These are phyloP conservation scores for Euplagia quadripunctaria DNA, from an alignment of 2,888 invertebrate species.

Conservation along the genomic window DNA sequence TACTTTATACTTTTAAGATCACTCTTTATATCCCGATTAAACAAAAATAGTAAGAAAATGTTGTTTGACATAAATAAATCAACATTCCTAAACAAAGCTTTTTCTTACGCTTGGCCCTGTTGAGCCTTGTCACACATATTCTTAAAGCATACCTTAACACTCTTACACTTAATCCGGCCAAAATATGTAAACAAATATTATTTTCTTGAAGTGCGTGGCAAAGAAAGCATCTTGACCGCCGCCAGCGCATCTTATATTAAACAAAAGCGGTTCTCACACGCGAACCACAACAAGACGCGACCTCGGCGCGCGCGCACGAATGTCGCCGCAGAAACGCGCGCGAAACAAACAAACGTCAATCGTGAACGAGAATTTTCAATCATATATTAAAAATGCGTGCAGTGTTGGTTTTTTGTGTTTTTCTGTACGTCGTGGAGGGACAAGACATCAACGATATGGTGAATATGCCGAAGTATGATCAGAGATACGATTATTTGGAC, in stretches of 20 bases:
- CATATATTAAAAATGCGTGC: constrained; percentile 66
- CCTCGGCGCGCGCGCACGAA: constrained; percentile 64
- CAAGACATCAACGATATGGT: constrained; percentile 72
- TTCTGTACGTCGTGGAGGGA: constrained; percentile 64
- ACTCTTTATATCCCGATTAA: background rate
- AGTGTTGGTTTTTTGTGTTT: constrained; percentile 69
- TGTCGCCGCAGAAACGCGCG: constrained; percentile 50
- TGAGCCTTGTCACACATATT: background rate
- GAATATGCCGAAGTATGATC: constrained; percentile 81
- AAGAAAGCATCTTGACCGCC: constrained; percentile 53
- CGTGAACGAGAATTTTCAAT: constrained; percentile 24
- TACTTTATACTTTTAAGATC: too few species aligned
- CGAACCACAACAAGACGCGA: constrained; percentile 59
- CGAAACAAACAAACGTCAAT: constrained; percentile 25
- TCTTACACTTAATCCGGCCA: background rate
- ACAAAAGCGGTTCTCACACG: constrained; percentile 51
- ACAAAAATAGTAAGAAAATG: background rate
- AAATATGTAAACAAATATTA: constrained; percentile 29
- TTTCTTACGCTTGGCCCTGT: background rate
- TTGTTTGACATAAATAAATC: background rate
- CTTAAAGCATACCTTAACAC: background rate
- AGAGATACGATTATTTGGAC: constrained; percentile 90
- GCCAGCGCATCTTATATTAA: constrained; percentile 38
- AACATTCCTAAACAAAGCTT: background rate
- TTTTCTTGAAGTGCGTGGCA: constrained; percentile 37